A percentile compares a stretch with the other conserved stretches of the same genome.
Conservation (phyloP, 2,888 invertebrate species). For the Campopleginae sp. region DNA sequence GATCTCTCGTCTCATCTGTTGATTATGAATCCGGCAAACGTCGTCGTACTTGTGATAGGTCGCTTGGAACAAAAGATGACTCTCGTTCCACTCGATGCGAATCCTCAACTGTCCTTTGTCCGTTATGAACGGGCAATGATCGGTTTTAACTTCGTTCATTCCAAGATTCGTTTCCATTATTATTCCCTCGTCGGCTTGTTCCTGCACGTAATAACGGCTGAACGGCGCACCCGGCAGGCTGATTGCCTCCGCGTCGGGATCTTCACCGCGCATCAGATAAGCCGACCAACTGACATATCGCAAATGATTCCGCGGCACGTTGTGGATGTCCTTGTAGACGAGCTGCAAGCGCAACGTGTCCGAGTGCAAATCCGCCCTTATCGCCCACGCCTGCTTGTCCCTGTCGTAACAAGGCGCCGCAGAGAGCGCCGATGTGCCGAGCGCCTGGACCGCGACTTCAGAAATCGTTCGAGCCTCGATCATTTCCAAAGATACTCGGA, state of each 20-base stretch:
- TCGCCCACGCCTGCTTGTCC: constrained; percentile 92
- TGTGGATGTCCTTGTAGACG: constrained; percentile 90
- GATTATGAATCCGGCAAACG: constrained; percentile 91
- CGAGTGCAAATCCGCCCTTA: constrained; percentile 91
- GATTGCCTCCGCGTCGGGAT: constrained; percentile 87
- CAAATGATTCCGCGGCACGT: constrained; percentile 92
- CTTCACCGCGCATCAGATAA: constrained; percentile 88
- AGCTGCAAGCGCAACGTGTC: constrained; percentile 90
- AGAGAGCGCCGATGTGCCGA: constrained; percentile 86
- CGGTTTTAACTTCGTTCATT: constrained; percentile 90
- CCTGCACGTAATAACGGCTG: constrained; percentile 92
- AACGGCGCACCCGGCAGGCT: constrained; percentile 90
- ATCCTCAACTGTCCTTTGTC: constrained; percentile 90
- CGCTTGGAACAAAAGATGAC: constrained; percentile 91
- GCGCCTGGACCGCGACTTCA: constrained; percentile 85
- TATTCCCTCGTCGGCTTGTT: constrained; percentile 91
- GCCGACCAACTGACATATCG: constrained; percentile 90
- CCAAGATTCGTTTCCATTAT: constrained; percentile 92
- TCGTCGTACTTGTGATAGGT: constrained; percentile 94
- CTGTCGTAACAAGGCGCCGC: constrained; percentile 90
- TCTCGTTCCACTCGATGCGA: constrained; percentile 93
- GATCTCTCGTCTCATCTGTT: constrained; percentile 94
- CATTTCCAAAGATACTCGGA: constrained; percentile 90
- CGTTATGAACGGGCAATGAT: constrained; percentile 89
- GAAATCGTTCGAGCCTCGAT: constrained; percentile 89